Evolutionary conservation across 2,113 vertebrate genomes (phyloP).

Genomic region (Typhlomys cinereus): DNA sequence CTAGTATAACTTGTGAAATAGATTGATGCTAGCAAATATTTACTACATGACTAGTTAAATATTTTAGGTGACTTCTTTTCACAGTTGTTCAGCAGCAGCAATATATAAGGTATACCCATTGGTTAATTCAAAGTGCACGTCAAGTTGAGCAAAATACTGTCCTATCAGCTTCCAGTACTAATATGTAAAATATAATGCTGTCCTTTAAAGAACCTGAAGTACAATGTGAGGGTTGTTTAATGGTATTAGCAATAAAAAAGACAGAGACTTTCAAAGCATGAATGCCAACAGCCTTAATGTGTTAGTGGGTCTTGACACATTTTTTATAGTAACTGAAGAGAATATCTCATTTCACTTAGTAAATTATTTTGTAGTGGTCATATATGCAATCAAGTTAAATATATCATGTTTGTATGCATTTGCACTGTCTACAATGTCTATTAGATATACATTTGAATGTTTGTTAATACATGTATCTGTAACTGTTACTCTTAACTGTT

Average conservation of each 20-base stretch:
- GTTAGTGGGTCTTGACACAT: background rate
- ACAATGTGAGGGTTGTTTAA: background rate
- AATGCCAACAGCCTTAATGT: background rate
- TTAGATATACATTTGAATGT: background rate
- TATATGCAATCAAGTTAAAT: background rate
- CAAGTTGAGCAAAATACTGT: conserved; percentile 44
- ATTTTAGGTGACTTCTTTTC: conserved; percentile 55
- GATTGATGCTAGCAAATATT: conserved; percentile 42
- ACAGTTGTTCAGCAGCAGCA: conserved; percentile 47
- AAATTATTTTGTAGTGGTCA: background rate
- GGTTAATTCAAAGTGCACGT: conserved; percentile 50
- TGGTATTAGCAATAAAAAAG: background rate
- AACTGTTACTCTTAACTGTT: no score
- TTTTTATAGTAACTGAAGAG: background rate
- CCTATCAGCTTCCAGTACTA: background rate
- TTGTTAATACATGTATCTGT: background rate
- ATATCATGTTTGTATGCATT: background rate
- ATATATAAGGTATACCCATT: conserved; percentile 45
- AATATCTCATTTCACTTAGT: background rate
- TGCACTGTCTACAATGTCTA: background rate
- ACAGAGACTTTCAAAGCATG: background rate
- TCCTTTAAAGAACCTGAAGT: background rate
- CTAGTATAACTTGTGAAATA: background rate
- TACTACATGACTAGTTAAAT: conserved; percentile 53
- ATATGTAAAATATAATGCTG: background rate